Evolutionary conservation across 2,113 vertebrate species (phyloP).

Genomic region (Ceyx margarethae): DNA sequence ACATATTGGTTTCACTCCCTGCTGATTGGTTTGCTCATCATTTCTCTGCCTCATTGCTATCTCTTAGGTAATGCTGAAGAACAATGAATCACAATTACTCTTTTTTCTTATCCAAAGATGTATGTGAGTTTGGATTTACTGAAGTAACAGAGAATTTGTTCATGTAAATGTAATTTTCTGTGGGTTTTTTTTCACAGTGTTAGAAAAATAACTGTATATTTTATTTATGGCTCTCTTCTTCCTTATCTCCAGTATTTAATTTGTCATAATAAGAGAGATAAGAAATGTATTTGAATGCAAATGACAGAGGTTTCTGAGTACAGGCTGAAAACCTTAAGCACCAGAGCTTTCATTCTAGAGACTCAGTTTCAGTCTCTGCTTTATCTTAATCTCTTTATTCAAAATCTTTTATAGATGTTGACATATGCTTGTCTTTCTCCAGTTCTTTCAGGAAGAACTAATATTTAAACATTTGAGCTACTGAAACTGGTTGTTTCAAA

Average conservation of each 20-base stretch:
- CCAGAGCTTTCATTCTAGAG: slow-evolving; percentile 13
- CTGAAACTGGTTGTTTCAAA: neutral
- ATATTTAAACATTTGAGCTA: neutral
- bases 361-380: neutral
- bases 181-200: neutral
- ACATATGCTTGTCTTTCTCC: neutral
- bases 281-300: neutral
- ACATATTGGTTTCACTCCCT: neutral
- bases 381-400: slow-evolving; percentile 24
- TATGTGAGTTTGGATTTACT: neutral
- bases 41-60: neutral
- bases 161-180: neutral
- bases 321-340: slow-evolving; percentile 4
- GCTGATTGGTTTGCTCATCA: slow-evolving; percentile 1
- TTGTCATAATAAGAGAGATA: neutral
- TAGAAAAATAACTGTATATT: slow-evolving; percentile 3
- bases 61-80: neutral
- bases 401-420: neutral
- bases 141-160: neutral
- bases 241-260: slow-evolving; percentile 21
- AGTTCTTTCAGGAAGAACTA: neutral
- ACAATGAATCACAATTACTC: neutral
- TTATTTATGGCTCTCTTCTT: neutral
- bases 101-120: neutral
- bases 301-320: slow-evolving; percentile 6